Evolutionary conservation across 2,888 invertebrate genomes (phyloP), one percentile per base, ranked within the genome.

Genomic region (Tetanocera ferruginea): DNA sequence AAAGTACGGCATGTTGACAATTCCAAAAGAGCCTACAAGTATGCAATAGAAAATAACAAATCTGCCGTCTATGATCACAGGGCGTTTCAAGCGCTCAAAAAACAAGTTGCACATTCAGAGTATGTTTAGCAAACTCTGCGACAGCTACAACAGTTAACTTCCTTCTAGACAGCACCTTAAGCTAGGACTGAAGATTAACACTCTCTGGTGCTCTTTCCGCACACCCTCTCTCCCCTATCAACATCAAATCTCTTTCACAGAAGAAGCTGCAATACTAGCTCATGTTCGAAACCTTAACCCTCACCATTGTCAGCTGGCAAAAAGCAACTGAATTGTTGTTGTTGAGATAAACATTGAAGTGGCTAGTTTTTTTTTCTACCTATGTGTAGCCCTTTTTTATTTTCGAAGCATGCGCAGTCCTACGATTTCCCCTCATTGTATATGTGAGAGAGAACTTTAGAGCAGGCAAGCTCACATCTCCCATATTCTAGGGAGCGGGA

Each of bases 21-120:
- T 43, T 55, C 64, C 6, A 62, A 64, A 5, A 34, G 34, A n/a
- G 34, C 64, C 64, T 64, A 28, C 34, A 64, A 64, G 64, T 64
- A 64, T 9, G 34, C 64, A 64, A 64, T 28, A 17, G 17, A 5
- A 28, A 14, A 28, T 3, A 8, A 37, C 1, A 6, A 37, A 8
- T 6, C 31, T 3, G 5, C n/a, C 9, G 28, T 60, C 28, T 28
- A 23, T 0, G 11, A 60, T 60, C 23, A 25, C 25, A 60, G 25
- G 17, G 60, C 28, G 25, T 28, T 28, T 28, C 23, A 28, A 11
- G 28, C 3, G 23, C 25, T 5, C 28, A 14, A 25, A 28, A 55
- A 23, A 1, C 19, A n/a, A 14, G 3, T 57, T 0, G 6, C 25
- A 11, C 28, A 43, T 43, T 43, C 43, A 43, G 43, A 43, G 43